Evolutionary conservation across 2,888 invertebrate genomes (phyloP).

Genomic region (Ephialtes manifestator): DNA sequence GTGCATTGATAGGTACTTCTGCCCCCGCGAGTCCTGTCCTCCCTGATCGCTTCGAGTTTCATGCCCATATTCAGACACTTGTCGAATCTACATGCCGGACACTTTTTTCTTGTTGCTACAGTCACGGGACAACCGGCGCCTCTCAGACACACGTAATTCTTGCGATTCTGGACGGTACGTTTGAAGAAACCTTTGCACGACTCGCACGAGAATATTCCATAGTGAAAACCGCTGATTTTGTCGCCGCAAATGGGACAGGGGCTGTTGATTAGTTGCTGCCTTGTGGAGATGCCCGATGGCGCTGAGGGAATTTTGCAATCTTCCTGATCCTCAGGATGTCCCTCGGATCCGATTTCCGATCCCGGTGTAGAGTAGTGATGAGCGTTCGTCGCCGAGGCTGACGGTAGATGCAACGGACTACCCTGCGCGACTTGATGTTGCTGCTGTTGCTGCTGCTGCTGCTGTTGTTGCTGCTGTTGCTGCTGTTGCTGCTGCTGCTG

Average conservation of each 20-base stretch:
- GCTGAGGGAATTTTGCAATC: slow-evolving; percentile 86
- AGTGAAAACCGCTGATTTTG: slow-evolving; percentile 98
- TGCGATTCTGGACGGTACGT: slow-evolving; percentile 98
- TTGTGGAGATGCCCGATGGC: slow-evolving; percentile 92
- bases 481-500: slow-evolving; percentile 84
- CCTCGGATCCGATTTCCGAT: slow-evolving; percentile 80
- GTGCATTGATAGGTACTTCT: slow-evolving; percentile 98
- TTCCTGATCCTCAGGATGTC: slow-evolving; percentile 75
- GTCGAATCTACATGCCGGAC: slow-evolving; percentile 98
- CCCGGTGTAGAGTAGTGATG: slow-evolving; percentile 79
- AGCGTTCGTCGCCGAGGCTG: slow-evolving; percentile 72
- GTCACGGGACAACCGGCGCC: slow-evolving; percentile 97
- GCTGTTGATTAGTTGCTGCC: slow-evolving; percentile 96
- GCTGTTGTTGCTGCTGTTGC: slow-evolving; percentile 82
- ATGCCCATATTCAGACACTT: slow-evolving; percentile 98
- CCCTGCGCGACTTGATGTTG: slow-evolving; percentile 81
- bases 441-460: slow-evolving; percentile 82
- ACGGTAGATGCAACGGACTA: slow-evolving; percentile 87
- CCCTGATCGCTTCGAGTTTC: slow-evolving; percentile 98
- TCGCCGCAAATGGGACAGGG: slow-evolving; percentile 98
- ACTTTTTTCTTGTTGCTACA: slow-evolving; percentile 97
- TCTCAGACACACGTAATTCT: slow-evolving; percentile 97
- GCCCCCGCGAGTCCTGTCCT: slow-evolving; percentile 97
- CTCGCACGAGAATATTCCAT: slow-evolving; percentile 99
- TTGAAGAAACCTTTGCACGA: slow-evolving; percentile 99